Evolutionary conservation across 2,113 vertebrate species (phyloP).

Genomic region (Cettia cetti): DNA sequence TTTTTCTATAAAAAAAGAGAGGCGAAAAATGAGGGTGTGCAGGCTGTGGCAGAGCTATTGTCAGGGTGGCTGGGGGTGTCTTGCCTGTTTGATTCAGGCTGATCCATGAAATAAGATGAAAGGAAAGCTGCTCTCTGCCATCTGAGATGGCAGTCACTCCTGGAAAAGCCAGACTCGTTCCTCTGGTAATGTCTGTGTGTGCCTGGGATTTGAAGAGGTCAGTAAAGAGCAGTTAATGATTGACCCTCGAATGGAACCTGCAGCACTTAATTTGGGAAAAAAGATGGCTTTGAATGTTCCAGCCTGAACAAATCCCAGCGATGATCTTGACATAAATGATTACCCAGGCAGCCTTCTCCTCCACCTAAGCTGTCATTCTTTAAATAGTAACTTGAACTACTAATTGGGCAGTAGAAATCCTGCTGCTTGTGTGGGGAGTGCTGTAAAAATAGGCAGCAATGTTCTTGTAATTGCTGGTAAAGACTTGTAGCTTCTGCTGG

Average conservation of each 20-base stretch:
- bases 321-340: slow-evolving; percentile 51
- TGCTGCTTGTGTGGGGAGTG: not conserved
- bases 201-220: slow-evolving; percentile 23
- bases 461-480: slow-evolving; percentile 43
- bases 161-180: slow-evolving; percentile 12
- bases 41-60: not conserved
- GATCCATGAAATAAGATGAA: slow-evolving; percentile 10
- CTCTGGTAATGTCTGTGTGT: not conserved
- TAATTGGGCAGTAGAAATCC: slow-evolving; percentile 56
- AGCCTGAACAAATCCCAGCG: slow-evolving; percentile 34
- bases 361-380: slow-evolving; percentile 51
- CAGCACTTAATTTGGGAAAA: slow-evolving; percentile 18
- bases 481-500: not conserved
- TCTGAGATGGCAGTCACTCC: slow-evolving; percentile 14
- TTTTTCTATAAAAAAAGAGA: not conserved
- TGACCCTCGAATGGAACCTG: slow-evolving; percentile 15
- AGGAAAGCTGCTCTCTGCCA: not conserved
- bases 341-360: slow-evolving; percentile 46
- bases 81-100: not conserved
- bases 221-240: slow-evolving; percentile 55
- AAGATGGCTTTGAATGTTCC: slow-evolving; percentile 34
- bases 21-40: not conserved
- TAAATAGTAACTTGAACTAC: slow-evolving; percentile 59
- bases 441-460: slow-evolving; percentile 22
- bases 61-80: not conserved